A percentile compares a stretch with the other conserved stretches of the same genome.
These are phyloP conservation scores for Aleiodes leptofemur DNA, from an alignment of 2,888 invertebrate species.

Conservation along the genomic window DNA sequence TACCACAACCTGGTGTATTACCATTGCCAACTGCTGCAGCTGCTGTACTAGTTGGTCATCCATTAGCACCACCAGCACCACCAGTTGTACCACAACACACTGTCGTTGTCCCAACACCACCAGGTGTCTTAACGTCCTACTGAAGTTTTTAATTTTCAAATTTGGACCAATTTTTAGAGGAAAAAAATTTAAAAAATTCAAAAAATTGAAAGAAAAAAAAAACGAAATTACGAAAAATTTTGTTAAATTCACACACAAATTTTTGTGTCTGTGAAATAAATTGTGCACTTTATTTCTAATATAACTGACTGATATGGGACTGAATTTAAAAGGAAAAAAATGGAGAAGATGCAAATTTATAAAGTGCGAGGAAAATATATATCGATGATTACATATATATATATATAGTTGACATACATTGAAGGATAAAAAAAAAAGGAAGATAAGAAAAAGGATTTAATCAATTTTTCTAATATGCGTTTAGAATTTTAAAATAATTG, in stretches of 20 bases:
- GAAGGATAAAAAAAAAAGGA: not conserved
- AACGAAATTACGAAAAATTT: slow-evolving; percentile 7
- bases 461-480: slow-evolving; percentile 28
- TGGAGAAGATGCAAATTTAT: slow-evolving; percentile 37
- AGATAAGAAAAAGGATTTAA: not conserved
- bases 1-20: slow-evolving; percentile 70
- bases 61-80: slow-evolving; percentile 68
- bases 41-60: slow-evolving; percentile 71
- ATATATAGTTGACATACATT: slow-evolving; percentile 13
- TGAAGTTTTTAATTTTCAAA: slow-evolving; percentile 58
- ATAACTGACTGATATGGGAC: slow-evolving; percentile 12
- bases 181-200: not conserved
- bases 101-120: slow-evolving; percentile 78
- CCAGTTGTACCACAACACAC: slow-evolving; percentile 76
- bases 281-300: slow-evolving; percentile 24
- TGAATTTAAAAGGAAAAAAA: slow-evolving; percentile 36
- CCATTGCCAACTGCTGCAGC: slow-evolving; percentile 69
- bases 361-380: slow-evolving; percentile 31
- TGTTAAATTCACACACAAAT: slow-evolving; percentile 17
- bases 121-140: slow-evolving; percentile 77
- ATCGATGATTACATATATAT: not conserved
- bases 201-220: not conserved
- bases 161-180: slow-evolving; percentile 39
- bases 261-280: slow-evolving; percentile 2
- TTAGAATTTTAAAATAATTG: slow-evolving; percentile 27